Conservation (phyloP, 2,888 invertebrate genomes). For the Archaeoteleia sp. region DNA sequence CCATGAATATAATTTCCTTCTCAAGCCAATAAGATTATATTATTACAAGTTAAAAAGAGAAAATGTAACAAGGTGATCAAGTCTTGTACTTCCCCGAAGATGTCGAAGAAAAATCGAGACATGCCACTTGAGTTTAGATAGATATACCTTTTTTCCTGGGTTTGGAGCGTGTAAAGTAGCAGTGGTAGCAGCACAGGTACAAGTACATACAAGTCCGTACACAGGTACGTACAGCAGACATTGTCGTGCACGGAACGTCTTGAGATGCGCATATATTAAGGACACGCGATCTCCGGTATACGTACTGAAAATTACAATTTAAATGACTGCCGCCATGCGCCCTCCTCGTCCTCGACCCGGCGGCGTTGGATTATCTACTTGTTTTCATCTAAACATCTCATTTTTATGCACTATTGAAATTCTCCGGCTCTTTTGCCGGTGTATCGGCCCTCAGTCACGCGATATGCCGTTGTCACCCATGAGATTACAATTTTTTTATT, state of each 20-base stretch:
- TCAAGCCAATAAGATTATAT: too few relatives aligned
- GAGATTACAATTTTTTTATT: conserved; percentile 48
- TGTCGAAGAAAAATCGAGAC: conserved; percentile 12
- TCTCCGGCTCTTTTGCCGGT: conserved; percentile 57
- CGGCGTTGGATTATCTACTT: conserved; percentile 64
- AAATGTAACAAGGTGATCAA: too few relatives aligned
- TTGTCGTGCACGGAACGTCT: conserved; percentile 67
- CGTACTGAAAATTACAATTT: conserved; percentile 72
- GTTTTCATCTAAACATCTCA: conserved; percentile 73
- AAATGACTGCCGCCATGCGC: conserved; percentile 62
- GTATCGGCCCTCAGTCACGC: conserved; percentile 64
- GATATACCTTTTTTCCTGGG: conserved; percentile 30
- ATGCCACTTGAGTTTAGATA: conserved; percentile 20
- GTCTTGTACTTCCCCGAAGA: too few relatives aligned
- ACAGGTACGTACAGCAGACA: conserved; percentile 51
- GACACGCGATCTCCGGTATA: conserved; percentile 68
- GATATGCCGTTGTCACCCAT: conserved; percentile 64
- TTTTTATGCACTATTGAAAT: conserved; percentile 73
- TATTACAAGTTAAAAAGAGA: too few relatives aligned
- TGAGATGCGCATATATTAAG: conserved; percentile 72
- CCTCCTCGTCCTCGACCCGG: conserved; percentile 57
- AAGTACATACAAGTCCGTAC: conserved; percentile 45
- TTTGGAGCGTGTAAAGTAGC: conserved; percentile 45
- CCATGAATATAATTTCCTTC: too few relatives aligned
- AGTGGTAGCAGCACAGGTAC: conserved; percentile 32